Evolutionary conservation across 2,113 vertebrate genomes (phyloP), one percentile per base, ranked within the genome.

Genomic region (Heterocephalus glaber): DNA sequence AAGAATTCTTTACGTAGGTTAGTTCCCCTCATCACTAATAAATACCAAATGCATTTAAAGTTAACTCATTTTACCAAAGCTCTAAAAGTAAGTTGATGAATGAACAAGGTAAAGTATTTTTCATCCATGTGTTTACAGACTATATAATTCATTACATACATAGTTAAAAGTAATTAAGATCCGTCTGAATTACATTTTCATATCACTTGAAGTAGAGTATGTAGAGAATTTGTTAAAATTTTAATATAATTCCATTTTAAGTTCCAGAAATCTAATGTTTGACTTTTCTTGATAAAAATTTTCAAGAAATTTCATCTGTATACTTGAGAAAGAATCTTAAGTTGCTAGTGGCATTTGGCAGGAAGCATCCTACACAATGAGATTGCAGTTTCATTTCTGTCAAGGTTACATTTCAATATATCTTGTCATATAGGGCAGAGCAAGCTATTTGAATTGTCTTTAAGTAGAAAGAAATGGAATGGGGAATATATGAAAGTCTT

Each of bases 101-200:
- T 91, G 91, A 89, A 89, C 88, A 60, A 49, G 13, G 11, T n/a
- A 54, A 77, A 72, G 47, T 58, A 72, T 81, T 89, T 96, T 86
- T 87, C 74, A 65, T 81, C 7, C 41, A 24, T 85, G 47, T 86
- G 61, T 88, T 96, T 94, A 77, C 65, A 89, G 86, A 70, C 56
- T 81, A 33, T 81, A 33, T 19, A 58, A 80, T 84, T 95, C 94
- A 93, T 97, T 88, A 90, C 58, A 17, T 88, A 28, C 70, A 47
- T 61, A 86, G 26, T 86, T 84, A 47, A 93, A 96, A 90, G 49
- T 96, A 97, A 97, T 97, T 96, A 94, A 89, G 66, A 87, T 92
- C 84, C 80, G 54, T 89, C 60, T 84, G 61, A 96, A 65, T 96
- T 95, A 74, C 60, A 81, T 58, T 94, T 97, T 88, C 30, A 44